Conservation (phyloP, 2,888 invertebrate species). For the Adineta ricciae region DNA sequence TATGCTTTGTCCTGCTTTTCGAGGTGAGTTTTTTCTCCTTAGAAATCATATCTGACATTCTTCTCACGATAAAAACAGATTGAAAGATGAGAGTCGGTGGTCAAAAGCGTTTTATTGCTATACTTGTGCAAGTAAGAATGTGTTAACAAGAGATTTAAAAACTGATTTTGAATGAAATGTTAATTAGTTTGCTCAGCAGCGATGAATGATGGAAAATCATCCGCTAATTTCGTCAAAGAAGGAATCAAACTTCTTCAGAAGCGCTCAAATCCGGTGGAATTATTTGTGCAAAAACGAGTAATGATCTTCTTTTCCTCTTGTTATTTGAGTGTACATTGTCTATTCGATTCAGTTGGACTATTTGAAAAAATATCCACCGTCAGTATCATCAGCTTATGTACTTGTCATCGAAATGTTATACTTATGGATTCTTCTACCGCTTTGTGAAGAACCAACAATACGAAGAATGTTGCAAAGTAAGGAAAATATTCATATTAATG, state of each 20-base stretch:
- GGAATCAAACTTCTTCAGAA: conserved; percentile 47
- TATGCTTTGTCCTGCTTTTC: conserved; percentile 48
- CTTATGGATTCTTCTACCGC: conserved; percentile 60
- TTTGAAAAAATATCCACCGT: conserved; percentile 43
- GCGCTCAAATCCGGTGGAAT: conserved; percentile 51
- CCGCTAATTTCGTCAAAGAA: conserved; percentile 46
- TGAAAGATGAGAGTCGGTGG: conserved; percentile 59
- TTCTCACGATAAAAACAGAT: conserved; percentile 41
- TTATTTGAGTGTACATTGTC: background rate
- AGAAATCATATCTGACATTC: too few relatives aligned
- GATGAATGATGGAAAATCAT: conserved; percentile 50
- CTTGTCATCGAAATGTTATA: conserved; percentile 61
- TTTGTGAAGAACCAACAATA: conserved; percentile 40
- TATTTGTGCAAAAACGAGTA: conserved; percentile 49
- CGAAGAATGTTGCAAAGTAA: conserved; percentile 41
- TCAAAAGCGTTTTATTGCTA: conserved; percentile 61
- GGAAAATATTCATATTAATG: too few relatives aligned
- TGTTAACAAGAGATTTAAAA: too few relatives aligned
- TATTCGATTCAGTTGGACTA: conserved; percentile 36
- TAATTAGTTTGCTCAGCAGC: conserved; percentile 53
- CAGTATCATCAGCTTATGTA: conserved; percentile 41
- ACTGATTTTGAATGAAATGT: background rate
- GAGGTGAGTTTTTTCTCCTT: too few relatives aligned
- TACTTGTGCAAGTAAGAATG: conserved; percentile 53
- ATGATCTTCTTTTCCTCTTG: conserved; percentile 27